These are phyloP conservation scores for Ammodytes marinus DNA, from an alignment of 2,113 vertebrate species.

Conservation along the genomic window DNA sequence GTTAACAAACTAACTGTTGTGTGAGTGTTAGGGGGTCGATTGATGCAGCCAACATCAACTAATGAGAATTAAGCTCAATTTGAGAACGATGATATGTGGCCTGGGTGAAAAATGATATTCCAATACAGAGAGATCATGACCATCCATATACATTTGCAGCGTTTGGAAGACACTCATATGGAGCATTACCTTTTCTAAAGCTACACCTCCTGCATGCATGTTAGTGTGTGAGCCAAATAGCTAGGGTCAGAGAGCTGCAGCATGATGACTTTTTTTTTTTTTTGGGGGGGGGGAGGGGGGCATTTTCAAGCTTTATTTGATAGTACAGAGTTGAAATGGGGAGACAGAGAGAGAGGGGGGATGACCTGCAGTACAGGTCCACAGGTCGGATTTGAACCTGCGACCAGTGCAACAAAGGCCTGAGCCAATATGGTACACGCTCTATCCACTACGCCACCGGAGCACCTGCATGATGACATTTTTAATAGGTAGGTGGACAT, in stretches of 20 bases:
- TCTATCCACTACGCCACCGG: too few species aligned
- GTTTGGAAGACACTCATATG: neutral
- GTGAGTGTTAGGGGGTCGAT: constrained; percentile 13
- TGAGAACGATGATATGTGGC: constrained; percentile 52
- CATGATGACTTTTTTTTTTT: constrained; percentile 24
- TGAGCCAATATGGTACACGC: too few species aligned
- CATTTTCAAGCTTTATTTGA: too few species aligned
- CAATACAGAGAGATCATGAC: constrained; percentile 17
- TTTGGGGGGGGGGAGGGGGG: too few species aligned
- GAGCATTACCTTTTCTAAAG: too few species aligned
- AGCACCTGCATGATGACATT: constrained; percentile 13
- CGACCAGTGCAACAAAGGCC: too few species aligned
- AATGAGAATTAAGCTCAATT: constrained; percentile 59
- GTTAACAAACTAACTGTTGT: constrained; percentile 36
- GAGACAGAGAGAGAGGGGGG: too few species aligned
- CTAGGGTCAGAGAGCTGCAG: constrained; percentile 28
- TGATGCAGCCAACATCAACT: constrained; percentile 37
- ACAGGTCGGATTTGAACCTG: too few species aligned
- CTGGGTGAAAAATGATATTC: constrained; percentile 49
- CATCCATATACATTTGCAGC: constrained; percentile 26
- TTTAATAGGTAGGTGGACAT: constrained; percentile 65
- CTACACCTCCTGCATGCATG: neutral
- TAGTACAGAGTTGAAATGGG: too few species aligned
- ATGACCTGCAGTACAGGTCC: too few species aligned
- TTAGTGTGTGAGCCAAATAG: constrained; percentile 6